Evolutionary conservation across 2,888 invertebrate genomes (phyloP).

Genomic region (Lasioglossum lativentre): DNA sequence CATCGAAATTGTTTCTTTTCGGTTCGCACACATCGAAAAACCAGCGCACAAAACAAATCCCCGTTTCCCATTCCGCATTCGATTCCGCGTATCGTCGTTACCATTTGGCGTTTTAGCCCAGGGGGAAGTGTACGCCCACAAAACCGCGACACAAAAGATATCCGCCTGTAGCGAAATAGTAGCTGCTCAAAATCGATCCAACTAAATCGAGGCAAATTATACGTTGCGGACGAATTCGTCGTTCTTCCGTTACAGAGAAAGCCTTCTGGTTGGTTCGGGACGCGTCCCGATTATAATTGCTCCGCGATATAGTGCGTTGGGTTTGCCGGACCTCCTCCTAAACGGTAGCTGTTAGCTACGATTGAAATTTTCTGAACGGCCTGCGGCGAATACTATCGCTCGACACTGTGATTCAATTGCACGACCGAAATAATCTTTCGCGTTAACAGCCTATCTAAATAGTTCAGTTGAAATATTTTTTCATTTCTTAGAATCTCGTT

Average conservation of each 20-base stretch:
- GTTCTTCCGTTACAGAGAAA: slow-evolving; percentile 65
- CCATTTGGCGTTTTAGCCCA: slow-evolving; percentile 83
- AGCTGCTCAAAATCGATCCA: slow-evolving; percentile 82
- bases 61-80: slow-evolving; percentile 73
- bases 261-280: slow-evolving; percentile 34
- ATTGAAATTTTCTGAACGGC: slow-evolving; percentile 30
- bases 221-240: slow-evolving; percentile 80
- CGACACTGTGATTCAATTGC: slow-evolving; percentile 21
- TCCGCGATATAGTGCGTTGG: slow-evolving; percentile 32
- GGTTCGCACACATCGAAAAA: slow-evolving; percentile 52
- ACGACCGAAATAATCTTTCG: slow-evolving; percentile 15
- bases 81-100: slow-evolving; percentile 77
- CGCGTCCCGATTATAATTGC: slow-evolving; percentile 56
- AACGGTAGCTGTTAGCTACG: slow-evolving; percentile 7
- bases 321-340: slow-evolving; percentile 9
- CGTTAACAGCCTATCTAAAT: background rate
- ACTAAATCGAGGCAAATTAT: slow-evolving; percentile 82
- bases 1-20: slow-evolving; percentile 66
- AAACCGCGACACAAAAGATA: slow-evolving; percentile 83
- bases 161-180: slow-evolving; percentile 83
- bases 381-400: slow-evolving; percentile 16
- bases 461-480: background rate
- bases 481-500: background rate
- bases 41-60: slow-evolving; percentile 72
- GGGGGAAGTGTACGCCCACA: slow-evolving; percentile 83